Evolutionary conservation across 1,140 invertebrate genomes (phyloP), one percentile per base, ranked within the genome.

Genomic region (Lepidurus packardi): DNA sequence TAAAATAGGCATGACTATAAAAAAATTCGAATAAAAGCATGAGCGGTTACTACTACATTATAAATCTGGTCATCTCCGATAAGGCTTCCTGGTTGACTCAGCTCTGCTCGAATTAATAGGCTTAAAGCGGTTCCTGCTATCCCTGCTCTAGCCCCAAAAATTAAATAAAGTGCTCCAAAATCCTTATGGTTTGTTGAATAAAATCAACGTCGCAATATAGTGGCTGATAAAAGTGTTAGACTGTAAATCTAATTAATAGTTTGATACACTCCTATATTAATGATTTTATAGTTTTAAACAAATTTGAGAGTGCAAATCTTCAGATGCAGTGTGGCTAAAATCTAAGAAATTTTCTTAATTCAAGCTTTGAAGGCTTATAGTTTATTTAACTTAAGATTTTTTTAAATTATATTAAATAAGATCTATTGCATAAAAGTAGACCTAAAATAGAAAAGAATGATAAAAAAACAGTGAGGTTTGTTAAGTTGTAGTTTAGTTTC

Each of bases 11-110:
- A 92, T 92, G 79, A 92, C 89, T 86, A 92, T 90, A 92, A 92
- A 85, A 92, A 93, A 90, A 92, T 91, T 88, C 92, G 92, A 81
- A 92, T 83, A 86, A 92, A 91, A 79, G 90, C 91, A 87, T 93
- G 91, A 7, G 87, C 86, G 10, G 91, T 93, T 24, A 92, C 88
- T 84, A 92, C 86, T 78, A 87, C 85, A 86, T 92, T 92, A 88
- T 91, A 92, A 84, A 90, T 87, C 87, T 91, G 88, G 83, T 90
- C 88, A 87, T 91, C 87, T 53, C 85, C 86, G 85, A 92, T 89
- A 83, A 90, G 85, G 73, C 82, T 84, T 43, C 88, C 88, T 0
- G 89, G 87, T 8, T 84, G 86, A 34, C 87, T 86, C 86, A 92
- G 85, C 87, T 92, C 90, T 81, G 88, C 83, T 80, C 90, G 90